Conservation (phyloP, 2,113 vertebrate genomes). For the Cinclus cinclus region DNA sequence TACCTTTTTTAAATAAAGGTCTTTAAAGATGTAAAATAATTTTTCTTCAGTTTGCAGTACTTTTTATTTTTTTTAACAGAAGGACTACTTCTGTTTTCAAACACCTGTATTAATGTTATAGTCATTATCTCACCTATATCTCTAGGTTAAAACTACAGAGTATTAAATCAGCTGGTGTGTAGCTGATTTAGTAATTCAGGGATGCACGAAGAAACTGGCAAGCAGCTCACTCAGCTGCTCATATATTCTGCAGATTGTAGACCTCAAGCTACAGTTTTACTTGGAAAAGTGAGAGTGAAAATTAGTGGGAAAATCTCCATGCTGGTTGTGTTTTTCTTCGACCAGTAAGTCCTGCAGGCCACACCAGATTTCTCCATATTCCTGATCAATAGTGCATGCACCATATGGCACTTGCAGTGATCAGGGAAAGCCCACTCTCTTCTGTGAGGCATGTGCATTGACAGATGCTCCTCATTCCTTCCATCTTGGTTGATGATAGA, state of each 20-base stretch:
- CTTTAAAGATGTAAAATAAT: neutral
- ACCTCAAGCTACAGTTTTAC: neutral
- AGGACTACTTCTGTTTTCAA: neutral
- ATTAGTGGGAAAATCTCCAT: neutral
- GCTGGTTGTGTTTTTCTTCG: neutral
- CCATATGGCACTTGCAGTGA: neutral
- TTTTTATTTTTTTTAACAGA: neutral
- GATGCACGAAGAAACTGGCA: neutral
- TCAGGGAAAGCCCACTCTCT: neutral
- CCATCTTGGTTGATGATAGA: neutral
- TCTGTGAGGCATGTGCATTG: neutral
- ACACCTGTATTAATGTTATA: neutral
- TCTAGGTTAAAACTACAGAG: neutral
- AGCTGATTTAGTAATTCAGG: neutral
- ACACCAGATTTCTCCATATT: neutral
- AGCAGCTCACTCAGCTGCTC: rapidly evolving
- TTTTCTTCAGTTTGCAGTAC: neutral
- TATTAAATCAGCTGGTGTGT: neutral
- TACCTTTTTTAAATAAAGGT: neutral
- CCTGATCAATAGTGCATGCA: neutral
- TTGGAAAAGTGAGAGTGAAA: neutral
- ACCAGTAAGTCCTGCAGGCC: neutral
- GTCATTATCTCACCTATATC: neutral
- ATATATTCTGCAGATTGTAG: neutral
- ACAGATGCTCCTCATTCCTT: neutral